Base-by-base conservation (phyloP, 2,888 invertebrate species). In the Pristionchus arcanus region DNA sequence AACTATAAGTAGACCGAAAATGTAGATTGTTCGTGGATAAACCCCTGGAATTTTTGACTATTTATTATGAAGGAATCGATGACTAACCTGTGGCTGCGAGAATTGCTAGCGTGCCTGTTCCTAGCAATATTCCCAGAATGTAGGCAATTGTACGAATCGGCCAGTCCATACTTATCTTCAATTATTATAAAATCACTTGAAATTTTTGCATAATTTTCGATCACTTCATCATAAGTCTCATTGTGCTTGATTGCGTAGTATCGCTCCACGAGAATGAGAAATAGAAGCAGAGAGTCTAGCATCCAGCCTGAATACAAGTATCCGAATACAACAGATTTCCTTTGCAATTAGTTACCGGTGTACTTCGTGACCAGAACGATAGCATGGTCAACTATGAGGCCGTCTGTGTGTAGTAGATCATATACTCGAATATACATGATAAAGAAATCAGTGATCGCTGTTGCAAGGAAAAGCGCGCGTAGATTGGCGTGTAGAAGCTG, bases 201-300 rank as follows among this genome's bases (percentile, higher is more conserved):
- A 68, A 68, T 28, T 9, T 7, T 49, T 49, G 7, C 42, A 13
- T 9, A 49, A 49, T 42, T 21, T n/a, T 77, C 37, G 25, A 0
- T 34, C 31, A 74, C 81, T 53, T 81, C 81, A 34, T 81, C 81
- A 28, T 81, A 81, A 15, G 81, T 81, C 28, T 81, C 81, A 53
- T 81, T 81, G 49, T 81, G 42, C 53, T 81, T 81, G 53, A 81
- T 49, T 28, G 81, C 81, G 49, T 81, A 81, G 81, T 81, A 49
- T 81, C 81, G 25, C 81, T 81, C 81, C 0, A 81, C 21, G n/a
- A 81, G 42, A n/a, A 81, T 81, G 3, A 81, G n/a, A 16, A 81
- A 81, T 16, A 81, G 81, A 15, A 81, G 81, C 1, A 81, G n/a
- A 16, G 13, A 28, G 19, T 81, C 81, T 11, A 81, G 15, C 37